These are phyloP conservation scores for Laticauda colubrina DNA, from an alignment of 2,113 vertebrate genomes.

Conservation along the genomic window DNA sequence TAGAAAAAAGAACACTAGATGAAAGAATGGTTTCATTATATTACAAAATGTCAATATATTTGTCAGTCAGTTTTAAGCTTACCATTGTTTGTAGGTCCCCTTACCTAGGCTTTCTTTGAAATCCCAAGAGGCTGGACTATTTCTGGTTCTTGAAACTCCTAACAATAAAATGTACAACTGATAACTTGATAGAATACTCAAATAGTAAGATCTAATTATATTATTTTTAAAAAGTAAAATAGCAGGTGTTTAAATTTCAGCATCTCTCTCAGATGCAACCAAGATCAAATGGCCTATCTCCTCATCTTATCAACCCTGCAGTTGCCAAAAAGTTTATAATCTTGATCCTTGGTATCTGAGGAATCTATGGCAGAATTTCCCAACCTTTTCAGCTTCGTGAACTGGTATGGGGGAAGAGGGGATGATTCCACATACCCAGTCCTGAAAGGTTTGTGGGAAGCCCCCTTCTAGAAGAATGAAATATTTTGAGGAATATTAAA, in stretches of 20 bases:
- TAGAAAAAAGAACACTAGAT: background rate
- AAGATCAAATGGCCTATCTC: background rate
- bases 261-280: background rate
- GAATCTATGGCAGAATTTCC: background rate
- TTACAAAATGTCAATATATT: background rate
- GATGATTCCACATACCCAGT: background rate
- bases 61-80: background rate
- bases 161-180: background rate
- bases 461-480: too few species aligned
- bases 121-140: background rate
- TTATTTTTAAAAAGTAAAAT: background rate
- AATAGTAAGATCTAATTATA: background rate
- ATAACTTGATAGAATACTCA: background rate
- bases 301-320: background rate
- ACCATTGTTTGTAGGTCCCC: background rate
- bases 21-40: background rate
- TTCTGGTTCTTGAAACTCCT: background rate
- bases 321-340: background rate
- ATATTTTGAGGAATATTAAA: too few species aligned
- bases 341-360: background rate
- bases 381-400: background rate
- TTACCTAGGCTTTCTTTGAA: background rate
- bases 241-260: background rate
- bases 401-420: background rate
- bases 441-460: too few species aligned